Evolutionary conservation across 1,140 invertebrate species (phyloP).

Genomic region (Nautilus pompilius): DNA sequence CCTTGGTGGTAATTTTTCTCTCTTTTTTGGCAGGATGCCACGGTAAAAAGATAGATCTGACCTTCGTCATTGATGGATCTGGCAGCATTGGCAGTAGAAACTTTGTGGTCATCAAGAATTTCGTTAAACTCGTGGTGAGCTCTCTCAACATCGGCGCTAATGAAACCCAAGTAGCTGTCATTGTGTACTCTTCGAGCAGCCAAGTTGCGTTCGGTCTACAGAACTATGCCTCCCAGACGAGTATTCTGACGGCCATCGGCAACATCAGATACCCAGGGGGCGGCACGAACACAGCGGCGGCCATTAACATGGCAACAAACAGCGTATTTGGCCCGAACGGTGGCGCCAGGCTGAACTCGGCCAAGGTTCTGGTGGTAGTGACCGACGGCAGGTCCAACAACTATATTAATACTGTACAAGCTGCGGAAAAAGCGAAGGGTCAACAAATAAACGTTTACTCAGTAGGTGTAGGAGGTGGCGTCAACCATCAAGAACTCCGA

Average conservation of each 20-base stretch:
- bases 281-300: constrained; percentile 24
- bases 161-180: constrained; percentile 9
- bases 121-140: constrained; percentile 14
- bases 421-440: constrained; percentile 10
- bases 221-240: constrained; percentile 4
- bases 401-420: constrained; percentile 13
- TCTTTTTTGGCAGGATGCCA: constrained; percentile 20
- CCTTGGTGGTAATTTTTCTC: too few relatives aligned
- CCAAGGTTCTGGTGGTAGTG: constrained; percentile 20
- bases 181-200: constrained; percentile 6
- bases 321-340: constrained; percentile 12
- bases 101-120: constrained; percentile 15
- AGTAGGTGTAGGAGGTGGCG: too few relatives aligned
- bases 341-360: constrained; percentile 13
- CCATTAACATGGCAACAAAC: constrained; percentile 16
- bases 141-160: constrained; percentile 4
- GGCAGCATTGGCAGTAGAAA: constrained; percentile 14
- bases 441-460: too few relatives aligned
- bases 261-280: constrained; percentile 16
- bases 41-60: constrained; percentile 19
- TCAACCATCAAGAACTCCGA: too few relatives aligned
- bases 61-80: constrained; percentile 21
- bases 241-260: constrained; percentile 12
- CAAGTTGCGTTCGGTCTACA: constrained; percentile 9
- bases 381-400: constrained; percentile 31